Percentiles rank a stretch among this genome's conserved stretches.
phyloP scores from a whole-genome alignment of 1,140 invertebrate genomes.

The Prorops nasuta region DNA sequence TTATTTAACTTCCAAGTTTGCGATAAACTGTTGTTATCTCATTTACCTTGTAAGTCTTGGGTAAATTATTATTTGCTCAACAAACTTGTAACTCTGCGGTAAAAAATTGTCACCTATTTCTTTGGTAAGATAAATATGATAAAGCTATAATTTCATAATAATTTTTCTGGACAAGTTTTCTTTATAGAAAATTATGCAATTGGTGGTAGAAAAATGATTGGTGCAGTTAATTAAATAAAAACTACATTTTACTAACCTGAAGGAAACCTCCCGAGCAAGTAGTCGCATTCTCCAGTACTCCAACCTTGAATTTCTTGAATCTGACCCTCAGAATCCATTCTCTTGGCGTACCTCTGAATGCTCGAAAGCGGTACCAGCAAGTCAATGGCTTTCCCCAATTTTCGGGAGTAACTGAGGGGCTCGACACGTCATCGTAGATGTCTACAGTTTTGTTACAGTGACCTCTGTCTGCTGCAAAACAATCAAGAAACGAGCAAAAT shows the following conservation, averaged over 20 bases:
- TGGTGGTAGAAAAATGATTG: too few relatives aligned
- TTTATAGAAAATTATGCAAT: too few relatives aligned
- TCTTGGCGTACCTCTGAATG: slow-evolving; percentile 76
- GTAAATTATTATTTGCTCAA: too few relatives aligned
- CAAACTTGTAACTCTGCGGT: too few relatives aligned
- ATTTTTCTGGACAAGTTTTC: too few relatives aligned
- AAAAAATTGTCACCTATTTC: too few relatives aligned
- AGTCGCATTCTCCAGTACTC: slow-evolving; percentile 79
- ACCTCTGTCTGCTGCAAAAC: slow-evolving; percentile 68
- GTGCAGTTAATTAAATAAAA: too few relatives aligned
- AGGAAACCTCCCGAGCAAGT: slow-evolving; percentile 82
- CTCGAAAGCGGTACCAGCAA: slow-evolving; percentile 85
- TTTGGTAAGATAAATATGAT: too few relatives aligned
- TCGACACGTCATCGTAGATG: slow-evolving; percentile 86
- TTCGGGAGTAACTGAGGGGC: slow-evolving; percentile 77
- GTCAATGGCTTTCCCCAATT: slow-evolving; percentile 81
- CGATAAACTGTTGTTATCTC: too few relatives aligned
- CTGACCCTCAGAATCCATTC: slow-evolving; percentile 87
- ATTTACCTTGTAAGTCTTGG: too few relatives aligned
- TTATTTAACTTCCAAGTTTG: too few relatives aligned
- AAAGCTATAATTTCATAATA: too few relatives aligned
- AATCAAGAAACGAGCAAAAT: not conserved
- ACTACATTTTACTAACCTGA: slow-evolving; percentile 71
- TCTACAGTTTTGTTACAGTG: slow-evolving; percentile 91
- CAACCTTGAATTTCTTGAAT: slow-evolving; percentile 91